These are phyloP conservation scores for Pseudococcus longispinus DNA, from an alignment of 2,888 invertebrate genomes.

Conservation along the genomic window DNA sequence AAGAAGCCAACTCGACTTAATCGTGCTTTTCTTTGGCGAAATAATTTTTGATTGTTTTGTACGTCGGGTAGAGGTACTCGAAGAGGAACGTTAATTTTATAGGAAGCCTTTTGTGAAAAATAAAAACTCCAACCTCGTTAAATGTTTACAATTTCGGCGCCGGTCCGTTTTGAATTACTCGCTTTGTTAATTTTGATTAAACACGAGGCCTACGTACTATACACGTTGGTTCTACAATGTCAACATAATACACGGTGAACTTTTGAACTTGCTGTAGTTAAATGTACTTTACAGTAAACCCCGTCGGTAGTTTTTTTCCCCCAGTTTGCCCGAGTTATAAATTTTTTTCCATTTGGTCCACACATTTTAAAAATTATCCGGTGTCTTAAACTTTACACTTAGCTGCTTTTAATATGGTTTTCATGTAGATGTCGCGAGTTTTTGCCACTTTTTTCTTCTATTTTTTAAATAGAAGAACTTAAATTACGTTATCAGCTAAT, in stretches of 20 bases:
- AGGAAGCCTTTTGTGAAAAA: not conserved
- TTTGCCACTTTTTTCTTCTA: not conserved
- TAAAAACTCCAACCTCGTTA: not conserved
- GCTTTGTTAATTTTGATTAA: slow-evolving; percentile 22
- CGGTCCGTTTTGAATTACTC: slow-evolving; percentile 27
- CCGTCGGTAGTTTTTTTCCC: not conserved
- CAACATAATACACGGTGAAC: slow-evolving; percentile 11
- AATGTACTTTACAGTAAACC: not conserved
- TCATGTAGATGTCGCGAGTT: not conserved
- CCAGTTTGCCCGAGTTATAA: not conserved
- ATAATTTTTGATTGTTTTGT: slow-evolving; percentile 21
- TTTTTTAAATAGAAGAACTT: not conserved
- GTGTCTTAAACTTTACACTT: not conserved
- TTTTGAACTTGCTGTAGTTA: slow-evolving; percentile 19
- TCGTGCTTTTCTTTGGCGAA: not conserved
- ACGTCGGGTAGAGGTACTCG: not conserved
- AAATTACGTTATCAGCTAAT: slow-evolving; percentile 30
- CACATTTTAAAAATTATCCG: not conserved
- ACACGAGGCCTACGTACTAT: not conserved
- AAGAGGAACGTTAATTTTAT: not conserved
- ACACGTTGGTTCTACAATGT: not conserved
- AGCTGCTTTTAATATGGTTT: not conserved
- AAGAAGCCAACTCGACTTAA: not conserved
- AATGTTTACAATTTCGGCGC: slow-evolving; percentile 3
- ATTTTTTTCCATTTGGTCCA: not conserved